Base-by-base conservation (phyloP, 2,113 vertebrate genomes). In the Hippocampus zosterae region DNA sequence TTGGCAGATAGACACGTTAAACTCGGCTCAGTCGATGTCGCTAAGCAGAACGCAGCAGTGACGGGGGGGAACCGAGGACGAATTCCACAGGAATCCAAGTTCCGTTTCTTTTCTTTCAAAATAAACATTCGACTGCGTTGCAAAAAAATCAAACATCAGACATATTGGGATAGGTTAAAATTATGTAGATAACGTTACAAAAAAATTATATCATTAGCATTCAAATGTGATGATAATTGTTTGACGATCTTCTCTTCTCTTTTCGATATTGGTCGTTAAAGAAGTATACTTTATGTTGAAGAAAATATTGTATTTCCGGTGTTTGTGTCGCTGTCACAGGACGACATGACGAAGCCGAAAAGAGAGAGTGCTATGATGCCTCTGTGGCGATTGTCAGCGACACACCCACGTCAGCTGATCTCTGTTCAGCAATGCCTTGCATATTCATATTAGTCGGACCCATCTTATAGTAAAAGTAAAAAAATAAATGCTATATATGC, bases 1-100 rank as follows among this genome's bases (percentile, higher is more conserved):
- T 77, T 77, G 82, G 53, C 81, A 79, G 71, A 55, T 72, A 85
- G 72, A 65, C 69, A 44, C 16, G 44, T 37, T 41, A 65, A 63
- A 70, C 33, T 75, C 15, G 55, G 80, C 52, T 84, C 48, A 64
- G 69, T 68, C 81, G 84, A 81, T 53, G 73, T 78, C 82, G 84
- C 73, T 73, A 61, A 73, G 63, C 70, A 46, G 65, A 83, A 73
- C 70, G 79, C 79, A 78, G 78, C 67, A 64, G 82, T 75, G 67
- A 79, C 63, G 81, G 81, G 42, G 73, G 80, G 82, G 85, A 76
- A 25, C 60, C 59, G 59, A 40, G 16, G 25, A 15, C 12, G 6
- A 52, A 63, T 21, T 63, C 61, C 21, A 63, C 61, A 21, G 18
- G 40, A 40, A 63, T 13, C 1, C 23, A 27, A 57, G 18, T 67